These are phyloP conservation scores for Meiosimyza platycephala DNA, from an alignment of 2,888 invertebrate species.

Conservation along the genomic window DNA sequence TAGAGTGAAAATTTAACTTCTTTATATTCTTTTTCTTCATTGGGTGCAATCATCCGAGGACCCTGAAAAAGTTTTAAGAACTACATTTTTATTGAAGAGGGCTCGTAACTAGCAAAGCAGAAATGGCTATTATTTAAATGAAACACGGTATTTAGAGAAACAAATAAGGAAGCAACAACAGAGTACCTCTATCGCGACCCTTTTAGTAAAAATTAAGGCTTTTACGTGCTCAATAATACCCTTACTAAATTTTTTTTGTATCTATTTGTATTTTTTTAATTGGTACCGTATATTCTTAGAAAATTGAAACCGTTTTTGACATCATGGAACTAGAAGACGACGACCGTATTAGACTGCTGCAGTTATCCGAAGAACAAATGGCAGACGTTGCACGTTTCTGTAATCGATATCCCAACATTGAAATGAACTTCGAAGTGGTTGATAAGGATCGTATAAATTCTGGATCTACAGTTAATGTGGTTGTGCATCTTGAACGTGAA, in stretches of 20 bases:
- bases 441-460: constrained; percentile 82
- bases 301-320: constrained; percentile 80
- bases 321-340: constrained; percentile 87
- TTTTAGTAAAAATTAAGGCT: no score
- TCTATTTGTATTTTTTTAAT: constrained; percentile 4
- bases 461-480: constrained; percentile 89
- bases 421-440: constrained; percentile 90
- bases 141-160: no score
- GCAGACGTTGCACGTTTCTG: constrained; percentile 98
- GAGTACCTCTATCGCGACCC: no score
- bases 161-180: no score
- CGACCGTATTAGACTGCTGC: constrained; percentile 81
- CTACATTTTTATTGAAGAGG: no score
- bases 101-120: no score
- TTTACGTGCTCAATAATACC: background rate
- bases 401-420: constrained; percentile 98
- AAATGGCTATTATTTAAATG: no score
- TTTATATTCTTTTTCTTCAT: no score
- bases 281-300: constrained; percentile 54
- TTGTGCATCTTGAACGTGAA: constrained; percentile 93
- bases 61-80: no score
- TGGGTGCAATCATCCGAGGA: no score
- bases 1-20: no score
- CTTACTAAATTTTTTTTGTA: background rate
- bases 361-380: constrained; percentile 89